Conservation (phyloP, 1,140 invertebrate genomes). For the Aphelinus atriplicis region DNA sequence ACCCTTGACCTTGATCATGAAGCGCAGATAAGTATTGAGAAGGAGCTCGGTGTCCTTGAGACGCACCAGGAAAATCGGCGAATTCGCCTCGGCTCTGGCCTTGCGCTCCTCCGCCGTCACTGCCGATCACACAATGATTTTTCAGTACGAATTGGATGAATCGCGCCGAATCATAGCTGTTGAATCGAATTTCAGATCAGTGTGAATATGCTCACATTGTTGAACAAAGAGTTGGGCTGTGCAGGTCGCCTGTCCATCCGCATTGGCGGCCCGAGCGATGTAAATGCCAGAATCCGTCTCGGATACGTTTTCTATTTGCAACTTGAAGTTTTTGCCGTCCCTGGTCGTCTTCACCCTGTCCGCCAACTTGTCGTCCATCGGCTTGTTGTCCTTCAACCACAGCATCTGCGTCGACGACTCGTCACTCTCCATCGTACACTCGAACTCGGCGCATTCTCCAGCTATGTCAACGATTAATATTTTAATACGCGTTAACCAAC, state of each 20-base stretch:
- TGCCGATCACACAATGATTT: slow-evolving; percentile 48
- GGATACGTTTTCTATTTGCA: slow-evolving; percentile 83
- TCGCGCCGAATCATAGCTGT: too few species aligned
- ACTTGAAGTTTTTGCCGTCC: slow-evolving; percentile 70
- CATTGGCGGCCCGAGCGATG: slow-evolving; percentile 88
- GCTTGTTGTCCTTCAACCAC: slow-evolving; percentile 92
- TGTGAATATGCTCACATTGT: slow-evolving; percentile 73
- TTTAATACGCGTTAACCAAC: too few species aligned
- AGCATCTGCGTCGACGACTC: slow-evolving; percentile 69
- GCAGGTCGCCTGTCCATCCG: slow-evolving; percentile 80
- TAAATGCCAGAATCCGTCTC: slow-evolving; percentile 90
- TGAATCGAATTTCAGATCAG: background rate
- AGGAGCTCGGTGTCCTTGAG: slow-evolving; percentile 88
- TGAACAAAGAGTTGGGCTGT: slow-evolving; percentile 87
- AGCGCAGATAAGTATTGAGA: slow-evolving; percentile 86
- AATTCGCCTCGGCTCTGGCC: slow-evolving; percentile 75
- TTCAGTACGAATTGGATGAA: too few species aligned
- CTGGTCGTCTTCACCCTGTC: slow-evolving; percentile 76
- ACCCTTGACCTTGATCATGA: slow-evolving; percentile 89
- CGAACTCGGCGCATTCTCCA: slow-evolving; percentile 86
- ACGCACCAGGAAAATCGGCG: slow-evolving; percentile 82
- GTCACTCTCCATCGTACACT: slow-evolving; percentile 74
- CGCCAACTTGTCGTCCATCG: slow-evolving; percentile 78
- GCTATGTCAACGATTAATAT: slow-evolving; percentile 66
- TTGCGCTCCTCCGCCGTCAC: slow-evolving; percentile 78